Evolutionary conservation across 2,888 invertebrate genomes (phyloP).

Genomic region (Meghimatium bilineatum): DNA sequence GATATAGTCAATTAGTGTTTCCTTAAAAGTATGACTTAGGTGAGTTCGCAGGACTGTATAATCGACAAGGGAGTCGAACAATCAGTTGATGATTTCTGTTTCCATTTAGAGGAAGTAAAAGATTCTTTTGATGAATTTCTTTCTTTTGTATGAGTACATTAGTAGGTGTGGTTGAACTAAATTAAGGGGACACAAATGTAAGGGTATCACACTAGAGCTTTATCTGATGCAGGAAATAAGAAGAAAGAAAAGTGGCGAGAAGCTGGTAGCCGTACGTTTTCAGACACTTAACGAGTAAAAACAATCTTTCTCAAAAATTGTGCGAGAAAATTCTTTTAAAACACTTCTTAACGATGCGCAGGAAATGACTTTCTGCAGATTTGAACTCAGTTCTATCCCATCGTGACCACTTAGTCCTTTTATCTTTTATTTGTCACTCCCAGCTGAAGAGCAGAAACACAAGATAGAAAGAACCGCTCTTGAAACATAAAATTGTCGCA

Average conservation of each 20-base stretch:
- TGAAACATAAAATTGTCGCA: constrained; percentile 2
- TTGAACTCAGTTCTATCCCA: neutral
- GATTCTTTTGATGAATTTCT: no score
- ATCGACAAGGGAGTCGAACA: no score
- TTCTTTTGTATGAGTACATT: neutral
- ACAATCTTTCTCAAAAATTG: neutral
- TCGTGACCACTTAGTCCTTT: neutral
- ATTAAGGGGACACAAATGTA: neutral
- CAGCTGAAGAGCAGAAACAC: neutral
- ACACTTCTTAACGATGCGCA: neutral
- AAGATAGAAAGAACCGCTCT: neutral
- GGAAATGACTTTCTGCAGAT: constrained; percentile 20
- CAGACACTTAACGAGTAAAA: neutral
- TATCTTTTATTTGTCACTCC: neutral
- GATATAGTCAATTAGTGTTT: no score
- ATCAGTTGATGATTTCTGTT: no score
- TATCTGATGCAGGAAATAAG: no score
- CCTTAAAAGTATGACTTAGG: no score
- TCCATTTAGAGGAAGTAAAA: no score
- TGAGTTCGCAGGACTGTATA: no score
- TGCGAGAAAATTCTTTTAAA: neutral
- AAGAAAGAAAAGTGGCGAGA: no score
- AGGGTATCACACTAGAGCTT: no score
- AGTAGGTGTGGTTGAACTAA: neutral
- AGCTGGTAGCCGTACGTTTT: neutral